A percentile compares a stretch with the other conserved stretches of the same genome.
phyloP scores from a whole-genome alignment of 2,888 invertebrate species.

The Tanypteryx hageni region DNA sequence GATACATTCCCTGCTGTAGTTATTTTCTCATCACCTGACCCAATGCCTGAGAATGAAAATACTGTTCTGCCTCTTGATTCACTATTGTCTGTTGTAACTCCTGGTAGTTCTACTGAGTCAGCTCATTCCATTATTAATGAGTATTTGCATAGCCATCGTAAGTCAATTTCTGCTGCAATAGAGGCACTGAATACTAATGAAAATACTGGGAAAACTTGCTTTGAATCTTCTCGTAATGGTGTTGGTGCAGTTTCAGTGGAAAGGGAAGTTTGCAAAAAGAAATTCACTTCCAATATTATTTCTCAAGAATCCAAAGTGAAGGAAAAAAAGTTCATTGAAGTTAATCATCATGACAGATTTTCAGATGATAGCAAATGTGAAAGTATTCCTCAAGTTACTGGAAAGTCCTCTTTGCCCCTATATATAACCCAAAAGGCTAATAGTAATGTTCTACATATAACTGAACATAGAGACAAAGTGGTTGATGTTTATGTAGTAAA shows the following conservation, averaged over 20 bases:
- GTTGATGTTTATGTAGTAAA: slow-evolving; percentile 47
- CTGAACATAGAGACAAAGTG: slow-evolving; percentile 48
- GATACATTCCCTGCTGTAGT: slow-evolving; percentile 3
- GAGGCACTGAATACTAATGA: slow-evolving; percentile 67
- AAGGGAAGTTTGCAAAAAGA: background rate
- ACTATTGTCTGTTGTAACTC: background rate
- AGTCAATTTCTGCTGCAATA: slow-evolving; percentile 69
- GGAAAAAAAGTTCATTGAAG: background rate
- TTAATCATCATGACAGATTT: background rate
- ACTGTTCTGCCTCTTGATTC: slow-evolving; percentile 67
- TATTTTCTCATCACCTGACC: background rate
- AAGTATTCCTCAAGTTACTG: background rate
- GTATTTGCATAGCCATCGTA: slow-evolving; percentile 74
- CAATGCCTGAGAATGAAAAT: background rate
- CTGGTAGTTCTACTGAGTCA: slow-evolving; percentile 69
- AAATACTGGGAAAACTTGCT: background rate
- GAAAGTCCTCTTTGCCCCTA: background rate
- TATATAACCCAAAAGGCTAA: background rate
- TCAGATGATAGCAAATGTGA: background rate
- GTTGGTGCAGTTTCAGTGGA: background rate
- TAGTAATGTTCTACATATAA: slow-evolving; percentile 34
- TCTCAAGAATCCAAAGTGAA: background rate
- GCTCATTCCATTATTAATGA: slow-evolving; percentile 74
- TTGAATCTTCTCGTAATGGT: background rate
- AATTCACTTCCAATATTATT: background rate